Conservation (phyloP, 2,888 invertebrate genomes). For the Vannuccia rotundouncinata region DNA sequence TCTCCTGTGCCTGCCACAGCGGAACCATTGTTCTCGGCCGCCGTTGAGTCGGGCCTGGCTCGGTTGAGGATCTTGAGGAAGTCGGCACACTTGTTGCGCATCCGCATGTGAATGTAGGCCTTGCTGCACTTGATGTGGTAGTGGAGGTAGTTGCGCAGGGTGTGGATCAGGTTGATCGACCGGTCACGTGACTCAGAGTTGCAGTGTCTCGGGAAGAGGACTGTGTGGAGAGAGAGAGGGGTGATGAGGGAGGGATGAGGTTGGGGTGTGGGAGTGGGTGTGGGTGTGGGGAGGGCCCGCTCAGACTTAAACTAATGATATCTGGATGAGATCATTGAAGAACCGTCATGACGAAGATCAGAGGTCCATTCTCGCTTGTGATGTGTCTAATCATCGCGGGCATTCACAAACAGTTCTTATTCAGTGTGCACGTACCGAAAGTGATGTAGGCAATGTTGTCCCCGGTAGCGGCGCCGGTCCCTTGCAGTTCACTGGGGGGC, state of each 20-base stretch:
- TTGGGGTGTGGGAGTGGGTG: neutral
- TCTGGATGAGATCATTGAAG: no score
- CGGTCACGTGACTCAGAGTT: constrained; percentile 72
- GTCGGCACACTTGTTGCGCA: constrained; percentile 97
- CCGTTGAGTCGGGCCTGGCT: neutral
- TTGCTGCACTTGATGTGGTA: constrained; percentile 99
- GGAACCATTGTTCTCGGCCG: neutral
- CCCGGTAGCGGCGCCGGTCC: constrained; percentile 83
- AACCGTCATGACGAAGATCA: no score
- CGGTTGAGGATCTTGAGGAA: constrained; percentile 63
- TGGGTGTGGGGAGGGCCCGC: neutral
- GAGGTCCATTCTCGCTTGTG: neutral
- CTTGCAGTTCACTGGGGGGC: constrained; percentile 86
- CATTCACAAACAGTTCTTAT: neutral
- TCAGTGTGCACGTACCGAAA: constrained; percentile 66
- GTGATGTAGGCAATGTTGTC: constrained; percentile 99
- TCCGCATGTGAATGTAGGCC: constrained; percentile 96
- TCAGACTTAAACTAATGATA: neutral
- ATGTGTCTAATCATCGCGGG: neutral
- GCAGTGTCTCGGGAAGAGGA: constrained; percentile 83
- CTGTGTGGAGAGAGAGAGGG: constrained; percentile 59
- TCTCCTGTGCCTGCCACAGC: neutral
- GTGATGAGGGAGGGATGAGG: neutral
- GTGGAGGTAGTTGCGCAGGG: constrained; percentile 98
- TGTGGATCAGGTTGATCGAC: constrained; percentile 98